Evolutionary conservation across 2,888 invertebrate species (phyloP), one percentile per base, ranked within the genome.

Genomic region (Dynastes tityus): DNA sequence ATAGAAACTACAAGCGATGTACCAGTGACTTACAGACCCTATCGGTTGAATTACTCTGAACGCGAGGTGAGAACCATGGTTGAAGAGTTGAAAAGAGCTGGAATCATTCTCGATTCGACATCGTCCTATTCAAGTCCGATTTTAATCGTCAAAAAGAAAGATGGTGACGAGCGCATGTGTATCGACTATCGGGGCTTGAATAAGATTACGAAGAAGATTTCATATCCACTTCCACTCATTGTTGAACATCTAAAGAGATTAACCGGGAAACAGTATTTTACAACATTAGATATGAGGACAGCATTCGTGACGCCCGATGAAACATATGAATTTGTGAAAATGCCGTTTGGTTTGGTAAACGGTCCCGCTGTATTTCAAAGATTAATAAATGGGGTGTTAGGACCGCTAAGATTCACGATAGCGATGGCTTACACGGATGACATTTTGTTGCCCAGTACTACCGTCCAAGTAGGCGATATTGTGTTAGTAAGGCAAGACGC

Each of bases 271-370:
- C 22, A 22, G 22, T 22, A 22, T 22, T 22, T 22, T 1, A 22
- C 22, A 22, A 22, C 22, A 22, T 22, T 22, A 22, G 22, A 22
- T 22, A 22, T 22, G 22, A 85, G 83, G 37, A 87, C 86, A 0
- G 85, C 84, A 0, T 85, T 86, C 55, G 82, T 83, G 2, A 87
- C 86, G 5, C 84, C 83, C 0, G 85, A 85, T 32, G 85, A 86
- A 5, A 80, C 85, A 3, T 87, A 81, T 67, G 84, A 88, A 81
- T 86, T 83, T 73, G 65, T 81, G 1, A 73, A 82, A 0, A 83
- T 86, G 83, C 84, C 85, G 3, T 88, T 87, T 78, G 87, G 86
- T 11, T 22, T 22, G 22, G 32, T 64, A 13, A 64, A 64, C 13
- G 32, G 63, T 11, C 63, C 63, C 4, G 63, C 32, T 29, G n/a